Percentiles rank a stretch among this genome's conserved stretches.
phyloP scores from a whole-genome alignment of 37 sponge, comb jelly and placozoan genomes.

The Cladorhizidae sp. region DNA sequence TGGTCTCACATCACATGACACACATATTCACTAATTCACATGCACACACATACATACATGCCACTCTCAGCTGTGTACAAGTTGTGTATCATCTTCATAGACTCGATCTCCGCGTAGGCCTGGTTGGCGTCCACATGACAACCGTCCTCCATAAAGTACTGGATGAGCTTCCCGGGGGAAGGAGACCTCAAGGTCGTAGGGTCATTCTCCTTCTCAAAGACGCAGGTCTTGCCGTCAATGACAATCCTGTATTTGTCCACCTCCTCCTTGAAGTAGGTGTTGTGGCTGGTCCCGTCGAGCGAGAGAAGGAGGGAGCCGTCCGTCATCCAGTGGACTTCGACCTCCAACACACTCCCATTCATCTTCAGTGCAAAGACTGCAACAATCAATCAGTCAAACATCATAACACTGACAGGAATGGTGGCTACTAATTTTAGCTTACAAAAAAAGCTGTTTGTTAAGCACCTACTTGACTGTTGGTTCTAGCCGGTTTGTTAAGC shows the following conservation, averaged over 20 bases:
- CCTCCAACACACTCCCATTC: conserved; percentile 83
- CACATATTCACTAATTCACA: not conserved
- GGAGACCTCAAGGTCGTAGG: conserved; percentile 83
- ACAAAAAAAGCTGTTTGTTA: no score
- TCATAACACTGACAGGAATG: no score
- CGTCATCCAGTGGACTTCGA: conserved; percentile 77
- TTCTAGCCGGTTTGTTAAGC: no score
- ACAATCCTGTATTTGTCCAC: conserved; percentile 80
- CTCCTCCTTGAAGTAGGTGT: conserved; percentile 92
- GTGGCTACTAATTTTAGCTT: no score
- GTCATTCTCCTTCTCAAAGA: conserved; percentile 98
- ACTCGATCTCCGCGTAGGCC: conserved; percentile 94
- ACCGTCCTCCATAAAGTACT: conserved; percentile 86
- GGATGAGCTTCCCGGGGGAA: conserved; percentile 93
- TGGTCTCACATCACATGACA: not conserved
- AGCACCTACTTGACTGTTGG: no score
- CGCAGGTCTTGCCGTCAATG: conserved; percentile 85
- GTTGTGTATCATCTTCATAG: conserved; percentile 96
- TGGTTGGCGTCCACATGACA: conserved; percentile 72
- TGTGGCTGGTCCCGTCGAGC: conserved; percentile 81
- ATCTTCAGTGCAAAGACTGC: conserved; percentile 71
- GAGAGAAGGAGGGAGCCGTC: conserved; percentile 90
- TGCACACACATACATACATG: conserved; percentile 66
- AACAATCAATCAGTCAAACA: no score
- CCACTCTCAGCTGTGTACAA: conserved; percentile 74